Evolutionary conservation across 2,888 invertebrate species (phyloP), one percentile per base, ranked within the genome.

Genomic region (Crioceris asparagi): DNA sequence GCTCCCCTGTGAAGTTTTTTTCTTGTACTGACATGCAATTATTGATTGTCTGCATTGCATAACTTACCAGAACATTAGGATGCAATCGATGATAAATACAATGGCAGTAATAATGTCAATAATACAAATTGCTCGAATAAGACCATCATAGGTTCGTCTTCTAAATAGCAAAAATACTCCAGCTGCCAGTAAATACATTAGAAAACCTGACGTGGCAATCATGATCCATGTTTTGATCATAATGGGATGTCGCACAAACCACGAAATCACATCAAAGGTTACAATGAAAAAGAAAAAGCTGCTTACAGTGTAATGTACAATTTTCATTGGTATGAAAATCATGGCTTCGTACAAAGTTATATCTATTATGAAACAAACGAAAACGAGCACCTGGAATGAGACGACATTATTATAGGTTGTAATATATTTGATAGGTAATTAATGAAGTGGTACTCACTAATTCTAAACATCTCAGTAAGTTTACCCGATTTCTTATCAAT

Each of bases 181-280:
- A 10, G 32, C 40, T 19, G 32, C 35, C 2, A 40, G 19, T n/a
- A 17, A 38, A 25, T 39, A 42, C 27, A 37, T 33, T 7, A 39
- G 32, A 18, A 36, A 38, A 7, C 35, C 46, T 4, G 30, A 17
- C 3, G 29, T 34, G 2, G 41, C 29, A 17, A 47, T 15, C 32
- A 47, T 17, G 4, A 39, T 32, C 47, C 47, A 47, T 2, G 41
- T 31, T 17, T 29, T 40, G 31, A 32, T 32, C 4, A 23, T 16
- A 2, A 45, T 47, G 8, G 43, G 43, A 6, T 25, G 25, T n/a
- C 10, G 11, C 3, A 33, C 29, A 5, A 33, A 17, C 38, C 30
- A 36, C 8, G 41, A 33, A 7, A 44, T 27, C 3, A 40, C 30
- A 26, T 46, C 46, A 4, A 40, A 4, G 15, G 29, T 7, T 2